These are phyloP conservation scores for Capreolus pygargus DNA, from an alignment of 2,113 vertebrate species.

Conservation along the genomic window DNA sequence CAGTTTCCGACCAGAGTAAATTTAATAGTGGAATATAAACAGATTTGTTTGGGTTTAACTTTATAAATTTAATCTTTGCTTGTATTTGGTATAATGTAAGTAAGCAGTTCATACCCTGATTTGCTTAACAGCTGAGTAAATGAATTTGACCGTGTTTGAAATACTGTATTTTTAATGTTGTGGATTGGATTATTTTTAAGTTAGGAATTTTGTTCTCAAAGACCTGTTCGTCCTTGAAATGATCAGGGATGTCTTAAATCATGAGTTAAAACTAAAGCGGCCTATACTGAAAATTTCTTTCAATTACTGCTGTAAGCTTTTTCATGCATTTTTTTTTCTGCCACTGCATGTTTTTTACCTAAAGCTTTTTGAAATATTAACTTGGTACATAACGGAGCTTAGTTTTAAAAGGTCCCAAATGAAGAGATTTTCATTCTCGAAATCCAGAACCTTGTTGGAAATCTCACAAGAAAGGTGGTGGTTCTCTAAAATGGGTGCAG, in stretches of 20 bases:
- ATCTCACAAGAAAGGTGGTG: background rate
- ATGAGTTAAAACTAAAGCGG: conserved; percentile 31
- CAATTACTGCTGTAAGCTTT: conserved; percentile 26
- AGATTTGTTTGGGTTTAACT: conserved; percentile 13
- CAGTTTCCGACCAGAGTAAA: conserved; percentile 45
- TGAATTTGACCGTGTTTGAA: conserved; percentile 14
- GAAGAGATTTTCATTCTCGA: conserved; percentile 11
- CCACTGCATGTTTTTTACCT: background rate
- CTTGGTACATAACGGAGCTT: background rate
- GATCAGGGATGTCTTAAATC: conserved; percentile 7
- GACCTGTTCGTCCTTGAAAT: background rate
- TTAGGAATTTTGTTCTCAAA: conserved; percentile 8
- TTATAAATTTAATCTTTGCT: conserved; percentile 48
- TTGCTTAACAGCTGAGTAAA: conserved; percentile 21
- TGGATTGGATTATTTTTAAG: conserved; percentile 3
- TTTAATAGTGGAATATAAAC: conserved; percentile 51
- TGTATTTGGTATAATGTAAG: conserved; percentile 1
- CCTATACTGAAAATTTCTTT: background rate
- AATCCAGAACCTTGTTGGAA: background rate
- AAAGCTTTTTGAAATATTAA: conserved; percentile 9
- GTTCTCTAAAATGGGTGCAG: background rate
- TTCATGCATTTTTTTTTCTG: conserved; percentile 10
- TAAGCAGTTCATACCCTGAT: conserved; percentile 18
- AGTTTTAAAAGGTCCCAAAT: background rate
- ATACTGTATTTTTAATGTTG: conserved; percentile 15